phyloP scores from a whole-genome alignment of 2,113 vertebrate species.

The Butastur rufipennis region DNA sequence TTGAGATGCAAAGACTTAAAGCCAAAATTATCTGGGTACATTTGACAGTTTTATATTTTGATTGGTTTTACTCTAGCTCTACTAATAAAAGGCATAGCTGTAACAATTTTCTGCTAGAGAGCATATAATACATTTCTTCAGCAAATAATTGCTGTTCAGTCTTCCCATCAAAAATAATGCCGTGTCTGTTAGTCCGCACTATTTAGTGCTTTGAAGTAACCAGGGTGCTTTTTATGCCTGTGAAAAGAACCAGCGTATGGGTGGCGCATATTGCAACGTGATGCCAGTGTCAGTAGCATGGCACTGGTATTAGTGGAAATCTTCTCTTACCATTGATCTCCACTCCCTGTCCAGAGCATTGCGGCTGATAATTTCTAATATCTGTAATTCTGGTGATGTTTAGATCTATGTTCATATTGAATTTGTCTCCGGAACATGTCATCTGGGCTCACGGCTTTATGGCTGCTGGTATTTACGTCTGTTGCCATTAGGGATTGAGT shows the following conservation, averaged over 20 bases:
- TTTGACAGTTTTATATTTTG: neutral
- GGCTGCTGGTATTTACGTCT: neutral
- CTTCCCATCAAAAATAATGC: neutral
- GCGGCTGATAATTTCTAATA: neutral
- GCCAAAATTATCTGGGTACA: neutral
- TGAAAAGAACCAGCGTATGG: neutral
- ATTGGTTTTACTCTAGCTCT: neutral
- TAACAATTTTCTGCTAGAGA: neutral
- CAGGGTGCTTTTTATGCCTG: neutral
- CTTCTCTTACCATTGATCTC: neutral
- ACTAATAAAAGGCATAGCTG: neutral
- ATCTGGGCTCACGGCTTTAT: neutral
- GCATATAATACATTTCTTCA: neutral
- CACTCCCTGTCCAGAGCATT: no score
- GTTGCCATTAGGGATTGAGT: neutral
- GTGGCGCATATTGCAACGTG: fast-evolving
- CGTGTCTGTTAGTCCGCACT: neutral
- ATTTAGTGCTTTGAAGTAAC: neutral
- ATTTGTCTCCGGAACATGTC: neutral
- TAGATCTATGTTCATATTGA: neutral
- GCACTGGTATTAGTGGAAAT: neutral
- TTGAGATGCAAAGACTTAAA: conserved; percentile 7
- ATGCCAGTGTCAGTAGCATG: neutral
- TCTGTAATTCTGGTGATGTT: neutral
- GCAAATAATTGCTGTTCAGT: neutral